These are phyloP conservation scores for Mus pahari DNA, from an alignment of 2,113 vertebrate species.

Conservation along the genomic window DNA sequence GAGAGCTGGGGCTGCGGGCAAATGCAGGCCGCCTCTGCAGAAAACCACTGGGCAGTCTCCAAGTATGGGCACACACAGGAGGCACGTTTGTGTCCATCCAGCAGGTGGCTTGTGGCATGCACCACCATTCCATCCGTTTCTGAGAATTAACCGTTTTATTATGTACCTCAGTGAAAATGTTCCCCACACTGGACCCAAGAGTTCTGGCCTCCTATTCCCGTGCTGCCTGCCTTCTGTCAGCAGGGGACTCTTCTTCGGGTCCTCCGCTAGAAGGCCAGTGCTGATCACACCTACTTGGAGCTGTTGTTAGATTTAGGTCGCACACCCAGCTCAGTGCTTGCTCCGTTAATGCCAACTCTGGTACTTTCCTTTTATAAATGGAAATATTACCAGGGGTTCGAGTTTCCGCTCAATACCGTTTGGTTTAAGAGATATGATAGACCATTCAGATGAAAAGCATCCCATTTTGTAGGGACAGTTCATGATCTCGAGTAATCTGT, in stretches of 20 bases:
- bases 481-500: neutral
- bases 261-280: neutral
- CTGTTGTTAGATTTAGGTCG: neutral
- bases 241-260: too few species aligned
- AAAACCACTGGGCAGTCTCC: neutral
- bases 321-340: neutral
- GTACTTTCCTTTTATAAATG: neutral
- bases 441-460: neutral
- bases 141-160: neutral
- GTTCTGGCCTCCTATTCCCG: neutral
- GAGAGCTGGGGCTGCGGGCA: too few species aligned
- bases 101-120: neutral
- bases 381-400: neutral
- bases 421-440: neutral
- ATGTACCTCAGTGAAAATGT: neutral
- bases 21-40: neutral
- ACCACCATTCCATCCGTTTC: neutral
- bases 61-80: neutral
- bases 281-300: neutral
- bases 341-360: neutral
- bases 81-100: neutral
- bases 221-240: neutral
- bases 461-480: neutral
- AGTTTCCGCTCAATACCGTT: neutral
- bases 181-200: neutral